These are phyloP conservation scores for Cervus canadensis DNA, from an alignment of 2,113 vertebrate genomes.

Conservation along the genomic window DNA sequence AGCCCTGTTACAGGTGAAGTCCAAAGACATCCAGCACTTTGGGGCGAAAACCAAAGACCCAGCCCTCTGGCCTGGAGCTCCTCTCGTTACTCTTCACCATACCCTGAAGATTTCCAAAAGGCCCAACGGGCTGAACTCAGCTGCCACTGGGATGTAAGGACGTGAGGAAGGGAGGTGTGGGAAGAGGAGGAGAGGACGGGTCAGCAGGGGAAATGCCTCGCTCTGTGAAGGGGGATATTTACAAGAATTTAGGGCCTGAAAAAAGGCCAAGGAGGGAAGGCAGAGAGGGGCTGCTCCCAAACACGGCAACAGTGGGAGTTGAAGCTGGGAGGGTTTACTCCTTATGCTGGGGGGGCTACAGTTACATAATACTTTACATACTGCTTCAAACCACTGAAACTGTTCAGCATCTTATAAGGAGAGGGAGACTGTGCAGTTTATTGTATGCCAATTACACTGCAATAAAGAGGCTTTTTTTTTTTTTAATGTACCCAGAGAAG, in stretches of 20 bases:
- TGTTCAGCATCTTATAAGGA: neutral
- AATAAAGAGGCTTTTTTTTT: neutral
- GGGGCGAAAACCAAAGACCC: neutral
- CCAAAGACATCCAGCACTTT: neutral
- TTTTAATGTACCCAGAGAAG: neutral
- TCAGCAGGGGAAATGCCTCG: neutral
- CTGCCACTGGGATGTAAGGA: neutral
- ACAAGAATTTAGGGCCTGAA: neutral
- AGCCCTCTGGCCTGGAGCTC: neutral
- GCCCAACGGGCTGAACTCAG: no score
- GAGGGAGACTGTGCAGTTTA: neutral
- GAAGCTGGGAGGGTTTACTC: neutral
- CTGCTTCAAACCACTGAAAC: neutral
- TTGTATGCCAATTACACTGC: neutral
- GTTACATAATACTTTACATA: no score
- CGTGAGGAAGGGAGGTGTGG: neutral
- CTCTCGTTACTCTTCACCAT: neutral
- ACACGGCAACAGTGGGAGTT: fast-evolving
- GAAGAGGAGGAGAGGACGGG: neutral
- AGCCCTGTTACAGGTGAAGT: neutral
- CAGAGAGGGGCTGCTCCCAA: neutral
- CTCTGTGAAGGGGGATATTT: neutral
- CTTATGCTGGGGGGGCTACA: neutral
- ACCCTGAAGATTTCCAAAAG: neutral
- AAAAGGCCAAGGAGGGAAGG: neutral